phyloP scores from a whole-genome alignment of 2,888 invertebrate species.

The Apocheima hispidaria region DNA sequence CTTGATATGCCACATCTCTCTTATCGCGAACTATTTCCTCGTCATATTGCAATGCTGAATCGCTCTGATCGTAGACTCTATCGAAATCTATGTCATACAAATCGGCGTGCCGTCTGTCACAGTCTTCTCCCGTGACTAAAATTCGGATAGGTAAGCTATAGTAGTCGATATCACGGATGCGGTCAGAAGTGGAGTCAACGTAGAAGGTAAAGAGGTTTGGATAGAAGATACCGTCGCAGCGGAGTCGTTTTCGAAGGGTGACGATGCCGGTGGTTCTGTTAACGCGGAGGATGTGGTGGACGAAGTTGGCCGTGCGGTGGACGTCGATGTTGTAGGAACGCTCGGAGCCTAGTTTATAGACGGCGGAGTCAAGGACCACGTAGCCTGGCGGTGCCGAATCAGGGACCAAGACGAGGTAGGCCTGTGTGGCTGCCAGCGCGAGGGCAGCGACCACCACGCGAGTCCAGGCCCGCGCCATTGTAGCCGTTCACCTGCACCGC shows the following conservation, averaged over 20 bases:
- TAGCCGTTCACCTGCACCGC: constrained; percentile 74
- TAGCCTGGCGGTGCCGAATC: constrained; percentile 88
- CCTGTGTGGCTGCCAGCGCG: constrained; percentile 66
- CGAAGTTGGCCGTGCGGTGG: constrained; percentile 93
- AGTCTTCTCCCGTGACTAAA: constrained; percentile 90
- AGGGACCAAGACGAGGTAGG: constrained; percentile 87
- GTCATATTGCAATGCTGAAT: constrained; percentile 74
- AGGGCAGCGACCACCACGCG: constrained; percentile 64
- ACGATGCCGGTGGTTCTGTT: constrained; percentile 91
- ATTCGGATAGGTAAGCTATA: constrained; percentile 92
- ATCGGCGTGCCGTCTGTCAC: constrained; percentile 88
- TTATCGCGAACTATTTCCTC: constrained; percentile 76
- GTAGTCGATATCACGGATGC: constrained; percentile 92
- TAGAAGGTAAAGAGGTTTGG: constrained; percentile 94
- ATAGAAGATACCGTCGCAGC: constrained; percentile 93
- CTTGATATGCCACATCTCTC: constrained; percentile 66
- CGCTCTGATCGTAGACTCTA: constrained; percentile 84
- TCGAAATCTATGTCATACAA: constrained; percentile 86
- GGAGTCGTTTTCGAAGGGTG: constrained; percentile 89
- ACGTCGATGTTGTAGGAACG: constrained; percentile 92
- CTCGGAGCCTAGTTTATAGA: constrained; percentile 92
- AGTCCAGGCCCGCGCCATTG: constrained; percentile 65
- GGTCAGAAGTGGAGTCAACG: constrained; percentile 93
- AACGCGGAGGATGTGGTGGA: constrained; percentile 91
- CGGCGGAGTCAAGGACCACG: constrained; percentile 92